Conservation (phyloP, 1,140 invertebrate species). For the Limonius californicus region DNA sequence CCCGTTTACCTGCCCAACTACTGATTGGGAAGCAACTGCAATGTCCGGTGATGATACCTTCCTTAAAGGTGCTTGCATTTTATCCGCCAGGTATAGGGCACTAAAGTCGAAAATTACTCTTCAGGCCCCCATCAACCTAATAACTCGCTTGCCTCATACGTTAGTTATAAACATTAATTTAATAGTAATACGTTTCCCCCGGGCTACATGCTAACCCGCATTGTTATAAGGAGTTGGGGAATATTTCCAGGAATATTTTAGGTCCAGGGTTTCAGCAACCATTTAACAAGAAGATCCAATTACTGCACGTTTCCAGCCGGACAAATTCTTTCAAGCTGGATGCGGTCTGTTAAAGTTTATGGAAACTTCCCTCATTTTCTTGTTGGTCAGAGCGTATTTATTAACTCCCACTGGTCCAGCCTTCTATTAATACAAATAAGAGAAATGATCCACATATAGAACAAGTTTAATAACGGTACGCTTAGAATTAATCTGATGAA, state of each 20-base stretch:
- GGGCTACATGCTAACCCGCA: background rate
- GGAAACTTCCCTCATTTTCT: background rate
- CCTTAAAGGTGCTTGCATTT: background rate
- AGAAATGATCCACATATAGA: too few relatives aligned
- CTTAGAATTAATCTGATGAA: too few relatives aligned
- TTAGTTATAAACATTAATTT: background rate
- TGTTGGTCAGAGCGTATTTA: background rate
- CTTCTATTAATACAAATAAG: too few relatives aligned
- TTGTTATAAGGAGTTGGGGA: slow-evolving; percentile 7
- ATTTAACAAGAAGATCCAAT: slow-evolving; percentile 9
- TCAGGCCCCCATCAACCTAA: background rate
- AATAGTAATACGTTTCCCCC: background rate
- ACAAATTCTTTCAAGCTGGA: slow-evolving; percentile 13
- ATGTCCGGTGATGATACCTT: slow-evolving; percentile 6
- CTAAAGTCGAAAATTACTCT: background rate
- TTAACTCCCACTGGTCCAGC: too few relatives aligned
- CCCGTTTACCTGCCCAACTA: slow-evolving; percentile 45
- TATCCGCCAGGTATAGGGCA: too few relatives aligned
- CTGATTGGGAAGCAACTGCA: slow-evolving; percentile 42
- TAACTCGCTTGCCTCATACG: background rate
- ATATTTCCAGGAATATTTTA: slow-evolving; percentile 2
- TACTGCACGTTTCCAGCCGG: slow-evolving; percentile 12
- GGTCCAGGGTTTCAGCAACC: background rate
- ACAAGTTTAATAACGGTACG: too few relatives aligned
- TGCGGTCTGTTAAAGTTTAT: background rate